Evolutionary conservation across 1,140 invertebrate species (phyloP).

Genomic region (Drosophila asahinai): DNA sequence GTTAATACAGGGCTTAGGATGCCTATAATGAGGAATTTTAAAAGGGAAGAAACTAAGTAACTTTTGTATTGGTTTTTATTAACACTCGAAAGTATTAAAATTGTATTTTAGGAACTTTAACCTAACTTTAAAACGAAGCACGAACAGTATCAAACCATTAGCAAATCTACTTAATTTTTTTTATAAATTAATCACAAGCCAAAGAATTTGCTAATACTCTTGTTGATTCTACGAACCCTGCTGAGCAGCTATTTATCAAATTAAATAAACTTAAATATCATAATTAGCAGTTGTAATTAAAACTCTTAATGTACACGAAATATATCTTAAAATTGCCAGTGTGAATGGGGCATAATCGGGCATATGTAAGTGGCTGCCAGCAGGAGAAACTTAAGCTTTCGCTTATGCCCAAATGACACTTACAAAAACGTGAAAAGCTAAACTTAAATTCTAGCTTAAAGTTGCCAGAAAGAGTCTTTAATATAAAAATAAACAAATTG

Average conservation of each 20-base stretch:
- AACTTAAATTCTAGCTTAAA: not conserved
- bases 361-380: too few relatives aligned
- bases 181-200: not conserved
- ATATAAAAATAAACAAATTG: not conserved
- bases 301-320: too few relatives aligned
- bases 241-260: too few relatives aligned
- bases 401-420: slow-evolving; percentile 17
- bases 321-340: not conserved
- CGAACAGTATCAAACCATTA: too few relatives aligned
- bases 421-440: not conserved
- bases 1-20: not conserved
- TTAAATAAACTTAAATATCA: too few relatives aligned
- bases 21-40: not conserved
- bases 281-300: too few relatives aligned
- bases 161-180: not conserved
- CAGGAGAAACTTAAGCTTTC: not conserved
- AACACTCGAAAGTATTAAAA: too few relatives aligned
- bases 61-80: not conserved
- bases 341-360: not conserved
- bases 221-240: too few relatives aligned
- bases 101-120: too few relatives aligned
- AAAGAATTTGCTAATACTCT: too few relatives aligned
- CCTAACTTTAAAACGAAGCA: too few relatives aligned
- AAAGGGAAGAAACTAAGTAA: not conserved
- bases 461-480: not conserved